A percentile compares a stretch with the other conserved stretches of the same genome.
Conservation (phyloP, 1,140 invertebrate genomes). For the Hypothenemus hampei region DNA sequence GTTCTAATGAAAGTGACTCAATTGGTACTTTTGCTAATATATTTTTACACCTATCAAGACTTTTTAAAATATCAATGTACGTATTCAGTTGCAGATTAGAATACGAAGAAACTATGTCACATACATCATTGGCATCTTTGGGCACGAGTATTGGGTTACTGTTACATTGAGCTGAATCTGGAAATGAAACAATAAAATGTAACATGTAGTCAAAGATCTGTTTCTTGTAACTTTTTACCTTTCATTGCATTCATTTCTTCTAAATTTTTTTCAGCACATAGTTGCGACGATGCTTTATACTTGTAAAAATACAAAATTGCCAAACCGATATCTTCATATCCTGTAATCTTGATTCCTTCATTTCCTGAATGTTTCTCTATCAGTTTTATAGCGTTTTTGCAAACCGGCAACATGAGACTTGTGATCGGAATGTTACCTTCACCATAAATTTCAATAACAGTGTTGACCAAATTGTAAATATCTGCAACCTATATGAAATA, state of each 20-base stretch:
- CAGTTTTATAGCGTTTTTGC: background rate
- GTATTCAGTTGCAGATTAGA: constrained; percentile 18
- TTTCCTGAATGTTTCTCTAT: constrained; percentile 14
- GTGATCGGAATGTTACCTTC: background rate
- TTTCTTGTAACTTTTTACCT: background rate
- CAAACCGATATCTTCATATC: background rate
- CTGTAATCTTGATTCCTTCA: constrained; percentile 10
- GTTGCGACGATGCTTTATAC: background rate
- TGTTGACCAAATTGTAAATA: background rate
- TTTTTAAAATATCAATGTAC: constrained; percentile 9
- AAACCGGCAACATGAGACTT: background rate
- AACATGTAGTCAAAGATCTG: background rate
- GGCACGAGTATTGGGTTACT: constrained; percentile 11
- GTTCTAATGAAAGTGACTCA: background rate
- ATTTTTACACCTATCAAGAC: constrained; percentile 13
- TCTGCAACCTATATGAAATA: constrained; percentile 1
- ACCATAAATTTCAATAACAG: background rate
- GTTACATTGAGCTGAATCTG: constrained; percentile 3
- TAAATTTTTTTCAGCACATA: background rate
- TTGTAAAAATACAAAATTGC: background rate
- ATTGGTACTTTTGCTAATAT: background rate
- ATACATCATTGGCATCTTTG: constrained; percentile 27
- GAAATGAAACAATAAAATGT: background rate
- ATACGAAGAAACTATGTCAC: constrained; percentile 29
- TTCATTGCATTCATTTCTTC: background rate